These are phyloP conservation scores for Turdus rufiventris DNA, from an alignment of 2,113 vertebrate genomes.

Conservation along the genomic window DNA sequence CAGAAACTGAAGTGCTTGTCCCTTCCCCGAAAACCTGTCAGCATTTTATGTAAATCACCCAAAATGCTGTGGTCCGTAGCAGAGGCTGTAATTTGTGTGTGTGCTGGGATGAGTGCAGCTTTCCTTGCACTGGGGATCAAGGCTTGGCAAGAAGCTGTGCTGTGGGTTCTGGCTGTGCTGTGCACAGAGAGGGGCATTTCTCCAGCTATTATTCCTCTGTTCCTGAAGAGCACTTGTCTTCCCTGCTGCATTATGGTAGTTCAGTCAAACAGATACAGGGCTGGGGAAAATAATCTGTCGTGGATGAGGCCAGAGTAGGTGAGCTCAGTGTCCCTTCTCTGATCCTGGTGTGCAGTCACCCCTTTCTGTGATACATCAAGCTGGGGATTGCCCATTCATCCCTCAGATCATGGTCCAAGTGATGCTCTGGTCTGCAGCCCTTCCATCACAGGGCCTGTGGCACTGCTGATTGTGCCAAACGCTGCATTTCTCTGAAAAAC, in stretches of 20 bases:
- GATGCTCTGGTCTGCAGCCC: accelerated
- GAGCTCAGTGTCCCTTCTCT: neutral
- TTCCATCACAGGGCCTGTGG: accelerated
- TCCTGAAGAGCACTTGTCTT: neutral
- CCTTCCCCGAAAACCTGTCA: constrained; percentile 6
- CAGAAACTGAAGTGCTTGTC: neutral
- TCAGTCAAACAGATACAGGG: neutral
- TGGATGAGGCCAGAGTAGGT: neutral
- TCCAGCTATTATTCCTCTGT: neutral
- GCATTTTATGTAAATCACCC: constrained; percentile 13
- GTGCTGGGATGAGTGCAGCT: neutral
- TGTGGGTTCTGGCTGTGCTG: neutral
- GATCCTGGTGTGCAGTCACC: neutral
- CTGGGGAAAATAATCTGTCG: neutral
- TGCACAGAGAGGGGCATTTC: neutral
- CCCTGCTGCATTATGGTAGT: neutral
- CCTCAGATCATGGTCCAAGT: accelerated
- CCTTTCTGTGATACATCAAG: neutral
- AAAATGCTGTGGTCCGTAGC: neutral
- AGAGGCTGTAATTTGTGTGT: constrained; percentile 25
- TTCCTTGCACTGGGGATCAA: neutral
- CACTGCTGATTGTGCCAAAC: neutral
- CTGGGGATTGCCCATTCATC: neutral
- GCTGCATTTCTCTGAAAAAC: neutral
- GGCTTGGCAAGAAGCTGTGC: neutral